Base-by-base conservation (phyloP, 2,113 vertebrate species). In the Columba livia region DNA sequence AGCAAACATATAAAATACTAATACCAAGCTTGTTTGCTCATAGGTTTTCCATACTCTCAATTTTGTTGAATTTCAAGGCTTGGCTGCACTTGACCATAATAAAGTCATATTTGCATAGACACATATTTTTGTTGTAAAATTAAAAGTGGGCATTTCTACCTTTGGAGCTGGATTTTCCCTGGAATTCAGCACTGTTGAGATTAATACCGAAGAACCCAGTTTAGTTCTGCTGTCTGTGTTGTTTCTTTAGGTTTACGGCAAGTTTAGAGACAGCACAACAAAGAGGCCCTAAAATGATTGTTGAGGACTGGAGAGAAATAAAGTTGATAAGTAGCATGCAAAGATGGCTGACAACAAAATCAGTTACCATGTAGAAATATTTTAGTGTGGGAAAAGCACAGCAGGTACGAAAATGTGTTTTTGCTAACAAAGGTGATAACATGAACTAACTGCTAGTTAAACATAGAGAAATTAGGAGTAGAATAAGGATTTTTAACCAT, bases 151-250 rank as follows among this genome's bases (percentile, higher is more conserved):
- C 21, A 79, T 70, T 79, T 83, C 20, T 69, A 36, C 24, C 15
- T 58, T 32, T 14, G 51, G 61, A 70, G 24, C 10, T 58, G 57
- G 25, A 21, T 54, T 64, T 16, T 65, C 28, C 65, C 48, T 57
- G 51, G n/a, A 82, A 44, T 71, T 82, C 53, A 58, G 42, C 18
- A 15, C 11, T 31, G 29, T 13, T 83, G 66, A 70, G 77, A 15
- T 51, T 58, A 34, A 71, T 44, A 50, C 5, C 53, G 61, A 56
- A 72, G 26, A 31, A 19, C 25, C 1, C 0, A 0, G 6, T 23
- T 77, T 25, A 23, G 42, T 72, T 61, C 12, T 48, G 3, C 6
- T n/a, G 51, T 8, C 48, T 57, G 50, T 67, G 18, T 17, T 60
- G 3, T 60, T 79, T 50, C 50, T 60, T 88, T 18, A 50, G 23